phyloP scores from a whole-genome alignment of 2,797 vertebrate genomes.

The Pachyuromys duprasi region DNA sequence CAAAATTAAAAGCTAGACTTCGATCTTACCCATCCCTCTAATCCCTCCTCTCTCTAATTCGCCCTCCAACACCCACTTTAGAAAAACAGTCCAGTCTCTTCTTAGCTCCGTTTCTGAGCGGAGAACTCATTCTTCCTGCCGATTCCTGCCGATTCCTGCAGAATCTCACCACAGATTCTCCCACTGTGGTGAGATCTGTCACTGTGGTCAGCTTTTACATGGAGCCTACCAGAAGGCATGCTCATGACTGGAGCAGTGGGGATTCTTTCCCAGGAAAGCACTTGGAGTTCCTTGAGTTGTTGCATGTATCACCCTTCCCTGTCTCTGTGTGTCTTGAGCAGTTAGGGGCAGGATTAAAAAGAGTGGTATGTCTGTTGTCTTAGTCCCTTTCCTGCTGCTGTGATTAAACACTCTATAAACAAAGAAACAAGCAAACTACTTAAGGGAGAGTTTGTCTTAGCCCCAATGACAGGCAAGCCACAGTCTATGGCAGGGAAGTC shows the following conservation, averaged over 20 bases:
- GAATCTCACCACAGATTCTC: neutral
- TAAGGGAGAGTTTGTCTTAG: neutral
- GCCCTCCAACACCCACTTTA: constrained; percentile 53
- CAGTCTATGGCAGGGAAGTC: neutral
- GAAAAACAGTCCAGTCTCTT: constrained; percentile 35
- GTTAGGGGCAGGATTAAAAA: neutral
- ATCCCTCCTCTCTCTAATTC: neutral
- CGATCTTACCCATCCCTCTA: constrained; percentile 51
- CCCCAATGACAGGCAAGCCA: neutral
- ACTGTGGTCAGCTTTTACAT: constrained; percentile 18
- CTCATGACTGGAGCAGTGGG: neutral
- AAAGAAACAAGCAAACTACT: neutral
- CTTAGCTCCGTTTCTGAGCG: constrained; percentile 33
- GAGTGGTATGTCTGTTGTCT: neutral
- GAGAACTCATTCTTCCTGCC: constrained; percentile 14
- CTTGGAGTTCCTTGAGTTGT: constrained; percentile 21
- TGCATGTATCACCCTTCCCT: neutral
- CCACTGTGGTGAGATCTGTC: neutral
- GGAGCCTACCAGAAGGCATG: neutral
- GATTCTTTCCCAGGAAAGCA: neutral
- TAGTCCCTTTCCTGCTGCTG: neutral
- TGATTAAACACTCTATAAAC: neutral
- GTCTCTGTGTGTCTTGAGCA: neutral
- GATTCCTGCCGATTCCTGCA: no score
- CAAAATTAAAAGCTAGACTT: constrained; percentile 79